phyloP scores from a whole-genome alignment of 2,797 vertebrate species.

The Gymnothorax reevesii region DNA sequence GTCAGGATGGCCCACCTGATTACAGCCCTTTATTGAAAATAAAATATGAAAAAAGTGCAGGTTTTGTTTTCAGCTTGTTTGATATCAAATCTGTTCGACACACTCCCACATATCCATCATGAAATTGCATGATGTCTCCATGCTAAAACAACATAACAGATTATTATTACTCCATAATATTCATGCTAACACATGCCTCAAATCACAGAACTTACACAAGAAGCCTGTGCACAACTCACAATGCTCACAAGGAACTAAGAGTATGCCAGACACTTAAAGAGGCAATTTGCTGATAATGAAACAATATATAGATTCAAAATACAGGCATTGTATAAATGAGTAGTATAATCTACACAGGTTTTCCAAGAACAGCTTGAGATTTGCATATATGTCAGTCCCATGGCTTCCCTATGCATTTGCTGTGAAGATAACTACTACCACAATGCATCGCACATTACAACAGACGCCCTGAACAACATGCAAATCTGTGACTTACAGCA shows the following conservation, averaged over 20 bases:
- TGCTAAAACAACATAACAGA: conserved; percentile 33
- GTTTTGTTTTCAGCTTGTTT: conserved; percentile 60
- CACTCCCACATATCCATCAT: conserved; percentile 36
- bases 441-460: too few relatives aligned
- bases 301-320: too few relatives aligned
- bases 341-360: too few relatives aligned
- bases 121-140: conserved; percentile 31
- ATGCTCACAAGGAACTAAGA: conserved; percentile 4
- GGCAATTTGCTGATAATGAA: too few relatives aligned
- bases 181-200: background rate
- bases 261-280: background rate
- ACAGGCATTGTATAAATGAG: too few relatives aligned
- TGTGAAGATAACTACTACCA: too few relatives aligned
- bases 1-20: conserved; percentile 1
- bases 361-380: too few relatives aligned
- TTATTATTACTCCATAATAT: background rate
- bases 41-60: conserved; percentile 58
- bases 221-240: background rate
- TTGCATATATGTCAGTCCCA: too few relatives aligned
- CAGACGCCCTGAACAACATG: too few relatives aligned
- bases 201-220: background rate
- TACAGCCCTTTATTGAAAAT: conserved; percentile 63
- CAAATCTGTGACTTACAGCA: too few relatives aligned
- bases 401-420: too few relatives aligned
- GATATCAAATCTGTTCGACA: conserved; percentile 58